Evolutionary conservation across 2,797 vertebrate species (phyloP).

Genomic region (Hybognathus amarus): DNA sequence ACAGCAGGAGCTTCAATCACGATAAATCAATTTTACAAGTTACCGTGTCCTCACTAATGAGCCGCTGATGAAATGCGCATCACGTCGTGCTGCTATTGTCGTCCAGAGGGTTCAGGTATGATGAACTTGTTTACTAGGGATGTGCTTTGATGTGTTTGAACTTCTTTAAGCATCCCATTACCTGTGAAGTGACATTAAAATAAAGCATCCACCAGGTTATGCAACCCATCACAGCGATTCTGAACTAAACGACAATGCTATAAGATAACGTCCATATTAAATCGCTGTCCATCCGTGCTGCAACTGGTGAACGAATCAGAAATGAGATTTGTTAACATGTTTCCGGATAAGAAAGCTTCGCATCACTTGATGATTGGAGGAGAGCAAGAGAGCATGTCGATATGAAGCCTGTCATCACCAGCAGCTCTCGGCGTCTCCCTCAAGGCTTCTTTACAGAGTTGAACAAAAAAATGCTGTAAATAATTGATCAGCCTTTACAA

Average conservation of each 20-base stretch:
- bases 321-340: constrained; percentile 10
- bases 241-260: neutral
- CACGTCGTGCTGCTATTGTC: neutral
- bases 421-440: constrained; percentile 55
- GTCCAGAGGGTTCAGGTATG: neutral
- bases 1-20: constrained; percentile 11
- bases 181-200: neutral
- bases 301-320: constrained; percentile 16
- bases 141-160: neutral
- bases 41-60: constrained; percentile 46
- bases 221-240: neutral
- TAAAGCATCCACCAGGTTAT: neutral
- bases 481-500: constrained; percentile 75
- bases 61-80: constrained; percentile 44
- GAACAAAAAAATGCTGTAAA: constrained; percentile 71
- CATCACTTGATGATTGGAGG: constrained; percentile 16
- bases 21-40: constrained; percentile 41
- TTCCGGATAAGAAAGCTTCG: constrained; percentile 21
- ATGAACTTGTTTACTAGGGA: neutral
- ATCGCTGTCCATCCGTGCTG: neutral
- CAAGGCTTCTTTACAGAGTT: constrained; percentile 57
- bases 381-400: constrained; percentile 25
- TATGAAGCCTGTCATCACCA: constrained; percentile 57
- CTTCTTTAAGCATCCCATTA: neutral
- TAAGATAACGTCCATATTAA: neutral